Base-by-base conservation (phyloP, 2,888 invertebrate genomes). In the Rhingia rostrata region DNA sequence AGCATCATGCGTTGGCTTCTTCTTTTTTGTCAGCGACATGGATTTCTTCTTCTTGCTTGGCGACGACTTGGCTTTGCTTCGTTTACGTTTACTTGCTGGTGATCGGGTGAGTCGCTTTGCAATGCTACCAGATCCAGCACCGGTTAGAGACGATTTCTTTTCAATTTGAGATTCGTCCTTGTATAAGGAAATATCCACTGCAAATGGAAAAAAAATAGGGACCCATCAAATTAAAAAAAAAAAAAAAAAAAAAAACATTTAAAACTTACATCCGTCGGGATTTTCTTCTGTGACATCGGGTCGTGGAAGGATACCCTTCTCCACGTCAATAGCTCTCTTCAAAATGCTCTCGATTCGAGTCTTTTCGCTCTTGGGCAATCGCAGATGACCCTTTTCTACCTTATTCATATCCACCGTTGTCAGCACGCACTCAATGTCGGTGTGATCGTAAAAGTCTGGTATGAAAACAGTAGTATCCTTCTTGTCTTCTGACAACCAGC, bases 351-450 rank as follows among this genome's bases (percentile, higher is more conserved):
- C 94, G 45, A 97, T 96, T 75, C 97, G 93, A 80, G 94, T 93
- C 81, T 94, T 93, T 91, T 98, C 97, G n/a, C 93, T 93, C 56
- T 94, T 93, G 2, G 95, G 94, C 86, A 97, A 93, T 86, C 93
- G 92, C 90, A 94, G 95, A 87, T 93, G 94, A 86, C 95, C 95
- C 88, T 95, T 95, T 75, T 95, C 94, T 45, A 96, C 93, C 88
- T 95, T 95, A 49, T 93, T 93, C 91, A 97, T 92, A 87, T 95
- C 95, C 83, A 98, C 93, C 87, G 97, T 97, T 6, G 97, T 97
- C 87, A 96, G 93, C 90, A 97, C 96, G 91, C 97, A 97, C 91
- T 97, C 97, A 92, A 97, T 96, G 95, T 96, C 97, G 88, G 96
- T 97, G 86, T 94, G 93, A 90, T 98, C 97, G 90, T 97, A 96